Evolutionary conservation across 2,797 vertebrate species (phyloP), one percentile per base, ranked within the genome.

Genomic region (Leucoraja ocellata): DNA sequence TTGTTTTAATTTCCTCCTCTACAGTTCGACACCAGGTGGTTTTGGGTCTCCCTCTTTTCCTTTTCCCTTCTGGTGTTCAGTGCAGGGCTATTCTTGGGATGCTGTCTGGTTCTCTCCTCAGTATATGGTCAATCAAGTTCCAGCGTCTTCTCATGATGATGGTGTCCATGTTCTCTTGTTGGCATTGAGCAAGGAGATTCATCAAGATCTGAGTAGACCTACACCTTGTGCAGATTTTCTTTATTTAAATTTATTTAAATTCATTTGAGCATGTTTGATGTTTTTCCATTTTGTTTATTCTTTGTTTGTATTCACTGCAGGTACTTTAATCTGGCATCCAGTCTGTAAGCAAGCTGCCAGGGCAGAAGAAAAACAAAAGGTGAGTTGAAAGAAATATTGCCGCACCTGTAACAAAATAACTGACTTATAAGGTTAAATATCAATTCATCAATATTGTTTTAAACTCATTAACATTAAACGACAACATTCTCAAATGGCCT

Each of bases 261-360:
- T 32, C 23, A 92, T 21, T 91, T 0, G 88, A 25, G 6, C 21
- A 91, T 74, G 46, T 73, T 8, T 74, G 4, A 23, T 23, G 5
- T 68, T 54, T 93, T 65, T 39, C 11, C 6, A 65, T 1, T 63
- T 36, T 90, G 94, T 94, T 93, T 93, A 92, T 94, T 61, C 93
- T 93, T 88, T 93, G 54, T 0, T 13, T 95, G 94, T 68, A 94
- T 94, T 74, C 2, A 93, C 28, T 93, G 71, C 94, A 99, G 99
- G 98, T 65, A 97, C 97, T 73, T 97, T 97, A 92, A 99, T 99
- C 95, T 99, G 98, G 99, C 99, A 99, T 95, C 99, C 98, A 0
- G 96, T 97, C 0, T 99, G 99, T 96, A 98, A 98, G 94, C 98
- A 99, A 94, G 98, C 98, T 74, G 98, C 98, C 93, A 98, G 97